These are phyloP conservation scores for Megaustenia siamemsis DNA, from an alignment of 2,888 invertebrate genomes.

Conservation along the genomic window DNA sequence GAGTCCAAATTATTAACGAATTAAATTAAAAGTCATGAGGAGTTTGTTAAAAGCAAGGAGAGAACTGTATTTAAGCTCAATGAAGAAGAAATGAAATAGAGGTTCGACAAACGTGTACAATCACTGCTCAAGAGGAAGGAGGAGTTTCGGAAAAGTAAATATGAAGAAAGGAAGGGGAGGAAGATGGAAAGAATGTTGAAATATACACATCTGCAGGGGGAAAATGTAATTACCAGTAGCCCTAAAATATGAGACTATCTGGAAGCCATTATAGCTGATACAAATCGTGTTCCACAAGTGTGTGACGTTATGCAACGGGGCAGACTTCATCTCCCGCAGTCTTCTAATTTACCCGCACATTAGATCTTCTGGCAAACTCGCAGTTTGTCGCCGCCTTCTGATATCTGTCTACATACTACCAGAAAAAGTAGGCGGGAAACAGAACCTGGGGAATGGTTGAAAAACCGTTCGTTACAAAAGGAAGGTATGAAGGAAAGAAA, in stretches of 20 bases:
- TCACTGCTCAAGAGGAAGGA: not conserved
- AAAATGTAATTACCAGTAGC: not conserved
- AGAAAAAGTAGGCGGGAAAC: conserved; percentile 14
- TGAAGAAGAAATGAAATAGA: not conserved
- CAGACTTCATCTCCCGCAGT: not conserved
- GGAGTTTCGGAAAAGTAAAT: not conserved
- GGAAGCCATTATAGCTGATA: not conserved
- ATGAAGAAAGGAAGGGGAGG: not conserved
- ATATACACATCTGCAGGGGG: not conserved
- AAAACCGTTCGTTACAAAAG: not conserved
- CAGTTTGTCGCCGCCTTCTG: not conserved
- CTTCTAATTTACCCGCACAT: not conserved
- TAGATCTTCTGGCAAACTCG: not conserved
- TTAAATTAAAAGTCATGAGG: too few species aligned
- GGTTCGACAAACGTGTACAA: not conserved
- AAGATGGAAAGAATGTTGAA: not conserved
- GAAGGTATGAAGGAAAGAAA: not conserved
- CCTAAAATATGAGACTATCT: not conserved
- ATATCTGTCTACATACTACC: not conserved
- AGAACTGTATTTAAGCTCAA: too few species aligned
- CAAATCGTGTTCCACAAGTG: not conserved
- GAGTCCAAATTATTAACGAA: too few species aligned
- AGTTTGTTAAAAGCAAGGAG: too few species aligned
- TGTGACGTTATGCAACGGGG: not conserved
- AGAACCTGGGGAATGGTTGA: not conserved